These are phyloP conservation scores for Colletes latitarsis DNA, from an alignment of 1,140 invertebrate genomes.

Conservation along the genomic window DNA sequence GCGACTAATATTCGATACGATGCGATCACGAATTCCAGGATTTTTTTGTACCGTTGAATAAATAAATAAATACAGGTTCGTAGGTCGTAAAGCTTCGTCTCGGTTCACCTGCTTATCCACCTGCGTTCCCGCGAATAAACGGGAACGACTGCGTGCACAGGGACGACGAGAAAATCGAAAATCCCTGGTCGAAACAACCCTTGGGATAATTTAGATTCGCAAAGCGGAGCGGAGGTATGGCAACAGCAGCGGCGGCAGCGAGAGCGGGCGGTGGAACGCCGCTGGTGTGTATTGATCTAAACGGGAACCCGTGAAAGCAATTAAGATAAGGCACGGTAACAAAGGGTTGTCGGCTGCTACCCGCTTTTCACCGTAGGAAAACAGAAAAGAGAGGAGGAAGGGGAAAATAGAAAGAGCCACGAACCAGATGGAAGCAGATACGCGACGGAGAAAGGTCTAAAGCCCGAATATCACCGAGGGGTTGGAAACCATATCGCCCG, in stretches of 20 bases:
- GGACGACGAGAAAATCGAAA: conserved; percentile 22
- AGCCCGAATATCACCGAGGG: neutral
- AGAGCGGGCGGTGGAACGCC: conserved; percentile 36
- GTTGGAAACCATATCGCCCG: conserved; percentile 8
- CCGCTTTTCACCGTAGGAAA: conserved; percentile 68
- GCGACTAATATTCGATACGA: too few species aligned
- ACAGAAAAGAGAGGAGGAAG: conserved; percentile 42
- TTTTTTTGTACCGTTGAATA: too few species aligned
- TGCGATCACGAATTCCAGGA: too few species aligned
- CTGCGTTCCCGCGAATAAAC: conserved; percentile 51
- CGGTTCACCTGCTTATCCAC: too few species aligned
- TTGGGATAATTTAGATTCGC: conserved; percentile 75
- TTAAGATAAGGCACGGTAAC: conserved; percentile 80
- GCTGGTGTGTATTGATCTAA: conserved; percentile 77
- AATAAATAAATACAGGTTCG: too few species aligned
- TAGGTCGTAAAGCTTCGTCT: too few species aligned
- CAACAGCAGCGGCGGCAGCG: conserved; percentile 3
- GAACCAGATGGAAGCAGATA: conserved; percentile 5
- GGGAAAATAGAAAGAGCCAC: conserved; percentile 15
- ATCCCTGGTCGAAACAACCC: conserved; percentile 65
- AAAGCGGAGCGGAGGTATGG: conserved; percentile 45
- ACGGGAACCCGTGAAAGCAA: conserved; percentile 78
- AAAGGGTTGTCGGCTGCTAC: conserved; percentile 77
- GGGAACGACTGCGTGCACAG: conserved; percentile 15
- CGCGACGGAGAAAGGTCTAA: neutral